Evolutionary conservation across 2,888 invertebrate species (phyloP), one percentile per base, ranked within the genome.

Genomic region (Tetragnatha montana): DNA sequence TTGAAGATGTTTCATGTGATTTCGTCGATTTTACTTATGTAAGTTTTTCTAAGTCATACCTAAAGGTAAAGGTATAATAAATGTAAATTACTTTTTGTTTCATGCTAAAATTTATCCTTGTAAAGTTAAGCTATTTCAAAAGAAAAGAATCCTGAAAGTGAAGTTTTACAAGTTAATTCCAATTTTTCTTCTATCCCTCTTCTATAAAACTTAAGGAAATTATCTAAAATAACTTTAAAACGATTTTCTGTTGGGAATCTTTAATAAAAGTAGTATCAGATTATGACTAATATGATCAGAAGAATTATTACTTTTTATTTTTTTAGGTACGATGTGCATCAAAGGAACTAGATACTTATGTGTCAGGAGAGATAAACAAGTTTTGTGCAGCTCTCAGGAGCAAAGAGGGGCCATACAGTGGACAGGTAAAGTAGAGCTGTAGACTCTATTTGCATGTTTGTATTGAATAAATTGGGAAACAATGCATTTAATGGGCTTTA

Each of bases 11-110:
- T 69, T 98, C 98, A 94, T 99, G 99, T 94, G 98, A 99, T 94
- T 98, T 98, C 93, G 97, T 99, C 92, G 99, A 99, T 94, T 96
- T 99, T 93, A 99, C 99, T 8, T 99, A 99, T 94, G 99, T 95
- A 93, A 94, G 94, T 93, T 51, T 7, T 70, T 76, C 73, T 79
- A 76, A 22, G 35, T 49, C 74, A 88, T 69, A 91, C 49, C 3
- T 35, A 2, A 35, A 35, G 35, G 4, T 79, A 19, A 79, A 60
- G 19, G 8, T 47, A 49, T 76, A 35, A 35, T 35, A 35, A 35
- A 35, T 35, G 4, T 35, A 35, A 35, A 35, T 35, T 35, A 35
- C 3, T 14, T n/a, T 21, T 21, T 74, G 10, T 21, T 51, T 10
- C 14, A 51, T n/a, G 8, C 10, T 78, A 19, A 17, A 12, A n/a